Base-by-base conservation (phyloP, 2,797 vertebrate species). In the Setipinna tenuifilis region DNA sequence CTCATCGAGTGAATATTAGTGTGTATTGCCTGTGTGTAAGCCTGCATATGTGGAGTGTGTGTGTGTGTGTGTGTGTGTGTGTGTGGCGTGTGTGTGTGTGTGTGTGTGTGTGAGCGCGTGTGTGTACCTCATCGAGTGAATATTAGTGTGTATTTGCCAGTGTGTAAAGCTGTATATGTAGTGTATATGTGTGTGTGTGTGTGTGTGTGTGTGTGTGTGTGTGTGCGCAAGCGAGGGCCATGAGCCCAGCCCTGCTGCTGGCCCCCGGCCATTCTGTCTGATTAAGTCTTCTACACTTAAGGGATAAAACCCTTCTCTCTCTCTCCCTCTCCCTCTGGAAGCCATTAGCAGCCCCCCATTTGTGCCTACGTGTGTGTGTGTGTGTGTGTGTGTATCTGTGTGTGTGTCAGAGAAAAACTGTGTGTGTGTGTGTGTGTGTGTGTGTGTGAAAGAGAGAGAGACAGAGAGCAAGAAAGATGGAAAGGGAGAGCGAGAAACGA, bases 281-380 rank as follows among this genome's bases (percentile, higher is more conserved):
- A 92, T 91, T 91, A 92, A 91, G 90, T 91, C 91, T 90, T 91
- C 90, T 89, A 89, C 91, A 92, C 90, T 91, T 90, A 92, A 89
- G 90, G 90, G 91, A 92, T 92, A 91, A 91, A 91, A 89, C 88
- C 89, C 87, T 89, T 89, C 91, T 91, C 88, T 90, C 88, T 90
- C 86, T 88, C 87, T 83, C 84, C 61, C 28, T 89, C 85, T 92
- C 92, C 92, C 92, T 89, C 90, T 91, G 91, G 91, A 92, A 90
- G 90, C 92, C 88, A 92, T 92, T 92, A 92, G 91, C 89, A 89
- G 88, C 82, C 91, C 88, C 88, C 85, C 84, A 89, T 90, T 89
- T 85, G 87, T 88, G 89, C 87, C 83, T 85, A 83, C 68, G 85
- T 83, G 81, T 90, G 88, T 86, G 83, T 86, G 50, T 84, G n/a